Base-by-base conservation (phyloP, 2,888 invertebrate species). In the Linnaemya vulpina region DNA sequence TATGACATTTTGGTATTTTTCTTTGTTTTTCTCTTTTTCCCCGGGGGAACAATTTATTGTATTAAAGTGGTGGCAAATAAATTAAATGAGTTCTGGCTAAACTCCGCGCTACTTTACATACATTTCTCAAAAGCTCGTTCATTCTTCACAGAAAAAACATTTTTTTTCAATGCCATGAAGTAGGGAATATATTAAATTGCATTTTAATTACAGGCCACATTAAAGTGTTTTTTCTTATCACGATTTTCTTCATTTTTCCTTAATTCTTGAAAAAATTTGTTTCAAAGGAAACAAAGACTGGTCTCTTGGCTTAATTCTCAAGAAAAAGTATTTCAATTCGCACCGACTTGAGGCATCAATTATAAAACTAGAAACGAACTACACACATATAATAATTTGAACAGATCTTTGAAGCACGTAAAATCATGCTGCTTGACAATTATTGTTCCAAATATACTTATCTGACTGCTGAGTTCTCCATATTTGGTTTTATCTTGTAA, bases 31-130 rank as follows among this genome's bases (percentile, higher is more conserved):
- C 20, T 22, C 20, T 74, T 83, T 55, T 74, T 53, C 83, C 58
- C 83, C 51, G 63, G 83, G 74, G 83, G 20, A 83, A 43, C 2
- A 83, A 75, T 83, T 68, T 68, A 46, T 78, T 74, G 15, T 63
- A 25, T 53, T 74, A 35, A 53, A 43, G 75, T 71, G 76, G 63
- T 71, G 55, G 82, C 76, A 76, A 73, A 63, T 62, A 68, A 75
- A 63, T 75, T 76, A 70, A 71, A 82, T 65, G 75, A 70, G 81
- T 63, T 68, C 55, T 35, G 53, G 55, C 49, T 63, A 11, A 62
- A 74, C 38, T 25, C 46, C 17, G 46, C 22, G 43, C 46, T 46
- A 46, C 46, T 67, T 74, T 40, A 20, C n/a, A n/a, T 62, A 20
- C 30, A 3, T 51, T 17, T 49, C 60, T 15, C 5, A 38, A 40